A percentile compares a stretch with the other conserved stretches of the same genome.
Conservation (phyloP, 2,113 vertebrate genomes). For the Stigmatopora argus region DNA sequence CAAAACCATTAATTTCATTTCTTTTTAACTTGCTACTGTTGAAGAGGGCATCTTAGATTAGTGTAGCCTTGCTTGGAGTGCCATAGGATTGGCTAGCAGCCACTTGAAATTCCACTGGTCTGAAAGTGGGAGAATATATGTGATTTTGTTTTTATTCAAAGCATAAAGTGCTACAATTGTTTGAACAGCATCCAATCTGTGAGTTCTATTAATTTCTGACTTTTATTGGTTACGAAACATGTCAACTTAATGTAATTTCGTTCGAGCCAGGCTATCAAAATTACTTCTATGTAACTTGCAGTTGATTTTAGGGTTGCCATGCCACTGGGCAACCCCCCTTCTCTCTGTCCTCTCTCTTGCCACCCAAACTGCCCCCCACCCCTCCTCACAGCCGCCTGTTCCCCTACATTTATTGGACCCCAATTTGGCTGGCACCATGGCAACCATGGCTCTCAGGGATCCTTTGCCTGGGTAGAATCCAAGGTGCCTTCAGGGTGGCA, state of each 20-base stretch:
- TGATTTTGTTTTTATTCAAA: slow-evolving; percentile 20
- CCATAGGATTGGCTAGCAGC: slow-evolving; percentile 25
- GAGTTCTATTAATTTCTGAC: slow-evolving; percentile 6
- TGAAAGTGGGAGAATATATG: slow-evolving; percentile 17
- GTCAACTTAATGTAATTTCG: slow-evolving; percentile 12
- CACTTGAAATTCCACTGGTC: slow-evolving; percentile 32
- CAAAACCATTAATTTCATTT: slow-evolving; percentile 18
- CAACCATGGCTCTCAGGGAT: slow-evolving; percentile 70
- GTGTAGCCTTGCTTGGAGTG: slow-evolving; percentile 28
- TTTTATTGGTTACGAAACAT: slow-evolving; percentile 25
- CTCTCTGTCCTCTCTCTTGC: slow-evolving; percentile 36
- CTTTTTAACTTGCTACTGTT: slow-evolving; percentile 31
- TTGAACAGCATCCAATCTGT: slow-evolving; percentile 21
- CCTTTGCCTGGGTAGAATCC: slow-evolving; percentile 67
- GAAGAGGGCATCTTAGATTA: slow-evolving; percentile 21
- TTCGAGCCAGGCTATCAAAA: slow-evolving; percentile 11
- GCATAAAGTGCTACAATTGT: slow-evolving; percentile 28
- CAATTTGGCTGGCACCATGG: slow-evolving; percentile 73
- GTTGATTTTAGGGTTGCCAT: slow-evolving; percentile 36
- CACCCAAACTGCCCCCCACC: slow-evolving; percentile 35
- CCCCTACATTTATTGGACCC: slow-evolving; percentile 65
- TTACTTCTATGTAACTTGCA: slow-evolving; percentile 9
- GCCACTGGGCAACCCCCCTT: slow-evolving; percentile 29
- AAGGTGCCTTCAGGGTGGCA: slow-evolving; percentile 66
- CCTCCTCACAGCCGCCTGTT: slow-evolving; percentile 44